phyloP scores from a whole-genome alignment of 2,797 vertebrate species.

The Mormyrus hasselquistii region DNA sequence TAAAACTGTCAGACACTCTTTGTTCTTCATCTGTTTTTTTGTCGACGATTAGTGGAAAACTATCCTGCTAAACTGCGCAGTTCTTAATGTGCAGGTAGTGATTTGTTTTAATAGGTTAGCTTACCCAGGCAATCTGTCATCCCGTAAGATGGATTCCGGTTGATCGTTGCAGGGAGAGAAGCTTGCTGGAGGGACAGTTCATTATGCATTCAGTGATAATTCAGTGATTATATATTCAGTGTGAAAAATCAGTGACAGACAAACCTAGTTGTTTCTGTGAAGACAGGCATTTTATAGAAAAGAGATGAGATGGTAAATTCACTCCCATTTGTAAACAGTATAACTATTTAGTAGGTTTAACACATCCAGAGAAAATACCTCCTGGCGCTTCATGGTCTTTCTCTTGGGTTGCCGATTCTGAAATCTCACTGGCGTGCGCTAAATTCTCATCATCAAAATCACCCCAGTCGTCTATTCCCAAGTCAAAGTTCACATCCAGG shows the following conservation, averaged over 20 bases:
- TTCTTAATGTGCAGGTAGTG: background rate
- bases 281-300: background rate
- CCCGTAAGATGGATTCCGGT: slow-evolving; percentile 18
- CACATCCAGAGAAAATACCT: slow-evolving; percentile 16
- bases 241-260: background rate
- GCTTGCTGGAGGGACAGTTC: background rate
- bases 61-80: background rate
- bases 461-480: slow-evolving; percentile 76
- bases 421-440: slow-evolving; percentile 56
- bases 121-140: slow-evolving; percentile 46
- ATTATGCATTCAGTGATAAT: slow-evolving; percentile 3
- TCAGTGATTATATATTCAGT: slow-evolving; percentile 1
- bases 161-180: slow-evolving; percentile 19
- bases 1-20: background rate
- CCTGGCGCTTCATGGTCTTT: slow-evolving; percentile 23
- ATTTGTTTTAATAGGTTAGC: background rate
- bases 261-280: background rate
- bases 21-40: background rate
- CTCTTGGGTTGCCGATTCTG: slow-evolving; percentile 28
- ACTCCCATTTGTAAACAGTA: background rate
- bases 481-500: slow-evolving; percentile 70
- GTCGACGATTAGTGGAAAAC: background rate
- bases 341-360: background rate
- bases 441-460: slow-evolving; percentile 82
- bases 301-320: background rate